Conservation (phyloP, 2,113 vertebrate genomes). For the Procavia capensis region DNA sequence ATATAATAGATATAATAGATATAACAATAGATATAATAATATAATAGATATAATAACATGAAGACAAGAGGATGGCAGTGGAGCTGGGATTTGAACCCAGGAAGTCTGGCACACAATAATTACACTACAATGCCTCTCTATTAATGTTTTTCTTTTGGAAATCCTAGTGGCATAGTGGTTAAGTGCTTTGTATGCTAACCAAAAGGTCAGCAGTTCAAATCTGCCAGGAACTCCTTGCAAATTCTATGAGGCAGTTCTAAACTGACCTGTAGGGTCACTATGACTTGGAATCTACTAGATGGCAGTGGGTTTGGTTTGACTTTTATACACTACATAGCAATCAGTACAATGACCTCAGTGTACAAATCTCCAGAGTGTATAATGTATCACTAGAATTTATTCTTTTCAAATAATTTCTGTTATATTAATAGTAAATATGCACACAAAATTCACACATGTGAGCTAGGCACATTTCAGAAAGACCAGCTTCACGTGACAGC, state of each 20-base stretch:
- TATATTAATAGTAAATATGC: background rate
- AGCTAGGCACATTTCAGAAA: background rate
- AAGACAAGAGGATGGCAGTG: background rate
- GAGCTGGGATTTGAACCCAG: background rate
- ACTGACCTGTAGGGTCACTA: too few species aligned
- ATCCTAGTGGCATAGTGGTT: too few species aligned
- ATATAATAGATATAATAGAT: background rate
- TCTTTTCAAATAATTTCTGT: background rate
- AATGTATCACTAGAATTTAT: background rate
- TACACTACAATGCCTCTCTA: background rate
- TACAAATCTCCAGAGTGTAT: background rate
- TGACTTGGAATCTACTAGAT: too few species aligned
- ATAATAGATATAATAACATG: background rate
- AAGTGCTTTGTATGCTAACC: too few species aligned
- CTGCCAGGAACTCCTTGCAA: too few species aligned
- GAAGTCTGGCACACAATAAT: too few species aligned
- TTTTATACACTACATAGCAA: too few species aligned
- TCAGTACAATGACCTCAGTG: background rate
- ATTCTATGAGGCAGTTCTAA: too few species aligned
- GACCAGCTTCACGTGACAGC: background rate
- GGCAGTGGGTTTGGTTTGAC: too few species aligned
- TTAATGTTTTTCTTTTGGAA: background rate
- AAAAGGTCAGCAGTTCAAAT: too few species aligned
- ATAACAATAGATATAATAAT: background rate
- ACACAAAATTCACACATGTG: background rate